Evolutionary conservation across 2,113 vertebrate species (phyloP).

Genomic region (Platycercus adscitus): DNA sequence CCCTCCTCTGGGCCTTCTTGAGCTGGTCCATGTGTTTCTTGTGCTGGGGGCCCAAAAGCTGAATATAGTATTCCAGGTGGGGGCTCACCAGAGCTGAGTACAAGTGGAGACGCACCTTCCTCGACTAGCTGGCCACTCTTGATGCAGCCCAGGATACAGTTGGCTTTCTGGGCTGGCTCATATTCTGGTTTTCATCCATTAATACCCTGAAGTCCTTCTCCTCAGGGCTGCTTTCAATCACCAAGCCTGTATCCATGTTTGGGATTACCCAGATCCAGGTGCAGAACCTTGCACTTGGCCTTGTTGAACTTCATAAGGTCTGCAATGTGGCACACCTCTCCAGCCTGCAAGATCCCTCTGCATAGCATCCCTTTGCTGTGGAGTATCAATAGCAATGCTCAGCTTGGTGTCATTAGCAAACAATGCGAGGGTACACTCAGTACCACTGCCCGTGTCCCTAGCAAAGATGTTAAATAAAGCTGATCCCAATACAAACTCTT

Average conservation of each 20-base stretch:
- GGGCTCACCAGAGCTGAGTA: not conserved
- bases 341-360: not conserved
- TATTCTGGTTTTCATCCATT: not conserved
- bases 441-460: not conserved
- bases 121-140: not conserved
- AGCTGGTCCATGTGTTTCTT: not conserved
- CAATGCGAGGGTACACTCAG: not conserved
- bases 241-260: not conserved
- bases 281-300: not conserved
- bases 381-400: too few relatives aligned
- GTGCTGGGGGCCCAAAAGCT: fast-evolving
- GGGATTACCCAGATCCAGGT: not conserved
- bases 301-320: not conserved
- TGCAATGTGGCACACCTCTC: fast-evolving
- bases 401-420: not conserved
- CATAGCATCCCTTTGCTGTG: not conserved
- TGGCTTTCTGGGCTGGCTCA: not conserved
- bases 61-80: too few relatives aligned
- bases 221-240: not conserved
- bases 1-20: not conserved
- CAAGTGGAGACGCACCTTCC: fast-evolving
- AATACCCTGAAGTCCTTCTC: not conserved
- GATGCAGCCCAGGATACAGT: not conserved
- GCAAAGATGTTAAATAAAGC: not conserved
- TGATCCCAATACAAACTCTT: fast-evolving